phyloP scores from a whole-genome alignment of 2,113 vertebrate genomes.

The Pardalotus punctatus region DNA sequence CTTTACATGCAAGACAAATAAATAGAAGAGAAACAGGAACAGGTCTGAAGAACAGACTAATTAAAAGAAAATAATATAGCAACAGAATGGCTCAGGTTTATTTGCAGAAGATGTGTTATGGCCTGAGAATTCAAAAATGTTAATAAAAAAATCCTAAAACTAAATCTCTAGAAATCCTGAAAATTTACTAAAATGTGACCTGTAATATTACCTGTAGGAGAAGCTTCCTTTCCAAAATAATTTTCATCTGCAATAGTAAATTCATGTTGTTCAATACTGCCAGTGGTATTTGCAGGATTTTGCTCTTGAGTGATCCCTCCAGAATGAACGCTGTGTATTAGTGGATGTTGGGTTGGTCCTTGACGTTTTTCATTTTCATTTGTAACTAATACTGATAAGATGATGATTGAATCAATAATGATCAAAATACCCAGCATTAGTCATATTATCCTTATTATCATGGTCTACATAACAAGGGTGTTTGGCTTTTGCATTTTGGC shows the following conservation, averaged over 20 bases:
- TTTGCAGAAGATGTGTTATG: not conserved
- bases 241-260: constrained; percentile 5
- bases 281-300: not conserved
- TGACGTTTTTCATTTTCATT: not conserved
- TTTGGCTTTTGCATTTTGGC: not conserved
- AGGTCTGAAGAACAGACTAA: not conserved
- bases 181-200: not conserved
- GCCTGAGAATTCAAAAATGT: not conserved
- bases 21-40: not conserved
- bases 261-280: not conserved
- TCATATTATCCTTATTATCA: not conserved
- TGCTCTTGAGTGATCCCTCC: not conserved
- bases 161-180: not conserved
- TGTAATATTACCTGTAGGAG: constrained; percentile 42
- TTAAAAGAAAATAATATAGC: fast-evolving
- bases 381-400: constrained; percentile 32
- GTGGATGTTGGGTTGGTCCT: constrained; percentile 17
- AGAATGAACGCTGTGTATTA: not conserved
- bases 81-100: not conserved
- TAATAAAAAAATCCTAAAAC: not conserved
- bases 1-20: not conserved
- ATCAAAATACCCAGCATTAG: not conserved
- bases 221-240: not conserved
- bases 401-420: constrained; percentile 39
- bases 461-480: not conserved